Evolutionary conservation across 2,888 invertebrate species (phyloP).

Genomic region (Cataglyphis altisquamis): DNA sequence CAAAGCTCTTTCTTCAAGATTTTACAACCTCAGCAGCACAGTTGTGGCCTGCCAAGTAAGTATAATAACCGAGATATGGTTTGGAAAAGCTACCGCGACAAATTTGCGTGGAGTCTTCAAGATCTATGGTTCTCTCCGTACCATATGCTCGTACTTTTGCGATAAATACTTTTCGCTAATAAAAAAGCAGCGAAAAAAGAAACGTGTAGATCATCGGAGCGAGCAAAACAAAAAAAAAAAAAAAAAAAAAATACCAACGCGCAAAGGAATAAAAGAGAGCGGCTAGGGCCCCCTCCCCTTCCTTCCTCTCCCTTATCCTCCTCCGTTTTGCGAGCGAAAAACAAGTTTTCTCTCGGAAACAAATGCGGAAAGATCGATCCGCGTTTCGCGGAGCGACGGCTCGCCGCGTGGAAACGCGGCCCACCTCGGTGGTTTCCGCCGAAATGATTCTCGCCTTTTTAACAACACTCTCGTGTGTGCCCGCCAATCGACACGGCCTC

Average conservation of each 20-base stretch:
- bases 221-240: not conserved
- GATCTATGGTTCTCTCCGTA: not conserved
- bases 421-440: constrained; percentile 71
- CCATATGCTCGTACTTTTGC: not conserved
- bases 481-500: constrained; percentile 36
- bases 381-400: constrained; percentile 52
- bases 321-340: constrained; percentile 38
- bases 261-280: constrained; percentile 49
- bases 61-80: not conserved
- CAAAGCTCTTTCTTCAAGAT: not conserved
- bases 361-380: constrained; percentile 62
- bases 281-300: not conserved
- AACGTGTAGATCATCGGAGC: not conserved
- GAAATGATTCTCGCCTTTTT: constrained; percentile 73
- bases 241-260: constrained; percentile 37
- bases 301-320: too few species aligned
- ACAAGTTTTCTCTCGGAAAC: constrained; percentile 54
- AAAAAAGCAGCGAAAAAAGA: constrained; percentile 21
- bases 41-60: not conserved
- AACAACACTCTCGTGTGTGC: constrained; percentile 27
- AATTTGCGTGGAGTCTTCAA: not conserved
- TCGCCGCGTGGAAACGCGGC: constrained; percentile 48
- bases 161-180: not conserved
- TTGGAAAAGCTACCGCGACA: not conserved
- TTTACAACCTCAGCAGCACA: not conserved